phyloP scores from a whole-genome alignment of 2,888 invertebrate species.

The Perdita meconis region DNA sequence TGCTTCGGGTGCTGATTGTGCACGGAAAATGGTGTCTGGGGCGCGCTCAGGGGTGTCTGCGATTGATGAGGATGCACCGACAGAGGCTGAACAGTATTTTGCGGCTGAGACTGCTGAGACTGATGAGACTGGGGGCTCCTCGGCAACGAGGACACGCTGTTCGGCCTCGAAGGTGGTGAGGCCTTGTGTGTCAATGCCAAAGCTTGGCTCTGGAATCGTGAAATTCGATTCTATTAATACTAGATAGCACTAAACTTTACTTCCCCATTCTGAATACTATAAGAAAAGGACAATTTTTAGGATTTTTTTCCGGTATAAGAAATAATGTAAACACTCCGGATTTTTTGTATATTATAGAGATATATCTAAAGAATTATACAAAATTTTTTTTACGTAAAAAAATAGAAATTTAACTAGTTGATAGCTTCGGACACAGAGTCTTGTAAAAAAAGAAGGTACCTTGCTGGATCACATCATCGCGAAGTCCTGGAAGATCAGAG shows the following conservation, averaged over 20 bases:
- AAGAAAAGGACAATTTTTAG: background rate
- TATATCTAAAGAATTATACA: too few species aligned
- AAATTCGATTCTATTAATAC: background rate
- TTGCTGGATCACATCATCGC: too few species aligned
- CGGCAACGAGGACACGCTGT: slow-evolving; percentile 82
- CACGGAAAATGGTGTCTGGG: slow-evolving; percentile 77
- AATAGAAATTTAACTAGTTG: too few species aligned
- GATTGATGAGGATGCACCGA: slow-evolving; percentile 83
- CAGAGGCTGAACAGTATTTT: slow-evolving; percentile 83
- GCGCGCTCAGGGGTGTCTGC: slow-evolving; percentile 84
- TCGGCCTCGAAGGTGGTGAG: slow-evolving; percentile 84
- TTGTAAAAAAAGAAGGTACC: too few species aligned
- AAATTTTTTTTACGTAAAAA: too few species aligned
- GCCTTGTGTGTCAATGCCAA: slow-evolving; percentile 87
- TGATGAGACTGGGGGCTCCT: slow-evolving; percentile 81
- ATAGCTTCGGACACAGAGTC: too few species aligned
- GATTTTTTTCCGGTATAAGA: too few species aligned
- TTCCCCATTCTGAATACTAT: too few species aligned
- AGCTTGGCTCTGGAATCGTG: slow-evolving; percentile 87
- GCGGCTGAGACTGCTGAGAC: slow-evolving; percentile 76
- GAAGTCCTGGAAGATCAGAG: too few species aligned
- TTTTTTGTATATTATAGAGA: too few species aligned
- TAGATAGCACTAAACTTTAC: background rate
- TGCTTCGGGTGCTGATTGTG: slow-evolving; percentile 82
- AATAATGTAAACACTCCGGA: too few species aligned